These are phyloP conservation scores for Luscinia luscinia DNA, from an alignment of 2,797 vertebrate species.

Conservation along the genomic window DNA sequence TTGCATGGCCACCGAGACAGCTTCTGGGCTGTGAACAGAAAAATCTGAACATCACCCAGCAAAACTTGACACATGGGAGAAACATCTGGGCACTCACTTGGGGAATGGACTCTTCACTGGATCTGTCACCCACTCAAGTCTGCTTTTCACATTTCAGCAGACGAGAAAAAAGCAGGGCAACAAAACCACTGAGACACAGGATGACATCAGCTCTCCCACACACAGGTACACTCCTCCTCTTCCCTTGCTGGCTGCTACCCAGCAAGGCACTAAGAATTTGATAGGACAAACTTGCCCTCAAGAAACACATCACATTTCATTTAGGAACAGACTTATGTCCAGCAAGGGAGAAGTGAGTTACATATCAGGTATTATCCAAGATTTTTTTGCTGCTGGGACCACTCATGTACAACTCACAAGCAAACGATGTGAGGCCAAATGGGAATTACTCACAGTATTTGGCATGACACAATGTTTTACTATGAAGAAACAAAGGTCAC, in stretches of 20 bases:
- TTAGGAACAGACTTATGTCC: background rate
- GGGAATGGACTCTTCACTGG: background rate
- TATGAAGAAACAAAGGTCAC: background rate
- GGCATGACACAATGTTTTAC: background rate
- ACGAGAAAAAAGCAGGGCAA: background rate
- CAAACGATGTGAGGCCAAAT: rapidly evolving
- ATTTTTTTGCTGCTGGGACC: background rate
- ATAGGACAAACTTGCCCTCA: rapidly evolving
- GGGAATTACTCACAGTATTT: background rate
- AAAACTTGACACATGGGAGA: slow-evolving; percentile 1
- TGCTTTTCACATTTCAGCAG: slow-evolving; percentile 10
- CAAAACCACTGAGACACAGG: background rate
- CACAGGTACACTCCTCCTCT: background rate
- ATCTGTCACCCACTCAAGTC: background rate
- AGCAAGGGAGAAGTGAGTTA: background rate
- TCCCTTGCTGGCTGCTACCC: background rate
- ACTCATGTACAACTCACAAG: background rate
- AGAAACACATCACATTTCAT: background rate
- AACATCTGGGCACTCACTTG: background rate
- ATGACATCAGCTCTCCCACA: background rate
- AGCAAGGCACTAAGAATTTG: background rate
- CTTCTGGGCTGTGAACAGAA: slow-evolving; percentile 55
- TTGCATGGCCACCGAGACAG: slow-evolving; percentile 52
- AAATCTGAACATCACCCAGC: background rate
- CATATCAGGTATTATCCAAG: background rate